Base-by-base conservation (phyloP, 2,797 vertebrate species). In the Brachyalestes nurse region DNA sequence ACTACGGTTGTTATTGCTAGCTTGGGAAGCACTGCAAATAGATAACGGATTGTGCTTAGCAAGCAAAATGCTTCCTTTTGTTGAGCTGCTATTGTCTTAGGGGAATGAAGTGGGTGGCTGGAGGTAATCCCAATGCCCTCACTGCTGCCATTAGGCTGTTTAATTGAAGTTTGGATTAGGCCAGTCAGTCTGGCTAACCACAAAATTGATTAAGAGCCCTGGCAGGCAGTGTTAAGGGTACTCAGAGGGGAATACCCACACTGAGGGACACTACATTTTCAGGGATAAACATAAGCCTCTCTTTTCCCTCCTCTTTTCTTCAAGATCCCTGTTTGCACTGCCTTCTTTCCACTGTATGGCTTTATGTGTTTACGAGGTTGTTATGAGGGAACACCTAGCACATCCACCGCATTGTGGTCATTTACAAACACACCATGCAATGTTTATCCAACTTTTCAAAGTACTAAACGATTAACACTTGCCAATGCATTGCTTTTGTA, bases 141-240 rank as follows among this genome's bases (percentile, higher is more conserved):
- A 86, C 88, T 83, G 81, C 82, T 80, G 76, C 87, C 83, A 90
- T 88, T 90, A 79, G 80, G 49, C 73, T 88, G 84, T 88, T 91
- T 89, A 87, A 89, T 91, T 92, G 85, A 84, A 90, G 79, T 87
- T 88, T 73, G 89, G 88, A 91, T 92, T 92, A 92, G 86, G 83
- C 82, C 86, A 75, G 87, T 86, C 84, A 84, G 85, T 90, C 84
- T 90, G 88, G 86, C 79, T 51, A 75, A 84, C 87, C 87, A 90
- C 88, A 90, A 90, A 90, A 90, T 89, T 89, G 88, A 88, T 88
- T 83, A 87, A 86, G 78, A 86, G 78, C 78, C 86, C 90, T 89
- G 90, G 88, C 84, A 86, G 85, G 82, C 79, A 83, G 81, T 79
- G 85, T 86, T 79, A 84, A 89, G 83, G 86, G 85, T 76, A 79